A percentile compares a stretch with the other conserved stretches of the same genome.
These are phyloP conservation scores for Sebastes fasciatus DNA, from an alignment of 2,113 vertebrate genomes.

Conservation along the genomic window DNA sequence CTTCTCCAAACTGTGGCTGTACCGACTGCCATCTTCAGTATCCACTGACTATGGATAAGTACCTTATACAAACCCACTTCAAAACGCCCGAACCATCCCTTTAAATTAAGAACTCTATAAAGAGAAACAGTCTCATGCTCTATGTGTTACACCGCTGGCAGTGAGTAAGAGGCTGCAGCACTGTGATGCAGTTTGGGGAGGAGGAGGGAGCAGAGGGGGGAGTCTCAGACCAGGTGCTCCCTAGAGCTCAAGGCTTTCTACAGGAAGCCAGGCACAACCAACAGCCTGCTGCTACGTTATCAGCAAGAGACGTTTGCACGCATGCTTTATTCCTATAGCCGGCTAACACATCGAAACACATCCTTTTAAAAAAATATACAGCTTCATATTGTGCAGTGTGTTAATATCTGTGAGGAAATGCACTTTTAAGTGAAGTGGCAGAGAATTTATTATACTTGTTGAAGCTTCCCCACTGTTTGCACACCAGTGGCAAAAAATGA, in stretches of 20 bases:
- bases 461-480: background rate
- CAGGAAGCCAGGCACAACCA: slow-evolving; percentile 86
- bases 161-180: slow-evolving; percentile 77
- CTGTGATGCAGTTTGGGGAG: slow-evolving; percentile 75
- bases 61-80: no score
- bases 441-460: background rate
- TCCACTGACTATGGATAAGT: no score
- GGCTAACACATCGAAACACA: background rate
- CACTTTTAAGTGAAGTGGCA: background rate
- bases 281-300: slow-evolving; percentile 75
- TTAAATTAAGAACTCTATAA: background rate
- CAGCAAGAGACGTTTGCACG: slow-evolving; percentile 25
- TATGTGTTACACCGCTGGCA: slow-evolving; percentile 75
- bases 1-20: no score
- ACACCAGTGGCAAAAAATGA: background rate
- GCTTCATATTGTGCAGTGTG: slow-evolving; percentile 29
- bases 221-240: slow-evolving; percentile 41
- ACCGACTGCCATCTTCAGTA: no score
- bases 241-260: slow-evolving; percentile 61
- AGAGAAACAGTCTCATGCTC: slow-evolving; percentile 85
- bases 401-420: slow-evolving; percentile 10
- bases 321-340: slow-evolving; percentile 81
- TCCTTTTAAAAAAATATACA: slow-evolving; percentile 74
- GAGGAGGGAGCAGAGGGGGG: slow-evolving; percentile 71
- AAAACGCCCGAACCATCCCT: no score